Conservation (phyloP, 2,888 invertebrate species). For the Apodemia hepburni region DNA sequence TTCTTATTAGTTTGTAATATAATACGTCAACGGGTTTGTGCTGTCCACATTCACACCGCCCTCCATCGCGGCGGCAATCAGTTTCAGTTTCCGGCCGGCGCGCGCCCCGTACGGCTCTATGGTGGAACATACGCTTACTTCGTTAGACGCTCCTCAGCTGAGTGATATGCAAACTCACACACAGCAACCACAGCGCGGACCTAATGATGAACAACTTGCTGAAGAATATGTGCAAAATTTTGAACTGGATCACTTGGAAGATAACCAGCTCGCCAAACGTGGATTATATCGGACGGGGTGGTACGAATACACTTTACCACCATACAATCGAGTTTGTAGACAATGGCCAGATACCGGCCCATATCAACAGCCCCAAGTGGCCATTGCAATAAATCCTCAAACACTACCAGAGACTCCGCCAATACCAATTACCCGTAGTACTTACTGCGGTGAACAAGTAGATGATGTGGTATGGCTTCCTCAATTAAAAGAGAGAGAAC, state of each 20-base stretch:
- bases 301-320: conserved; percentile 68
- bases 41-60: conserved; percentile 42
- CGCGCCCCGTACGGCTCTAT: conserved; percentile 78
- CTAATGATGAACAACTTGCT: conserved; percentile 84
- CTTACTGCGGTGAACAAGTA: conserved; percentile 77
- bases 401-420: conserved; percentile 93
- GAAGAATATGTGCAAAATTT: conserved; percentile 96
- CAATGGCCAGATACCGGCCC: conserved; percentile 84
- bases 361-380: conserved; percentile 81
- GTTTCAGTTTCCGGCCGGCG: conserved; percentile 68
- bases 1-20: conserved; percentile 14
- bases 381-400: conserved; percentile 85
- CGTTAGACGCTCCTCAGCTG: conserved; percentile 72
- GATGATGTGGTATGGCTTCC: conserved; percentile 91
- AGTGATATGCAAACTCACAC: conserved; percentile 79
- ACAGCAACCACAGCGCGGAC: conserved; percentile 64
- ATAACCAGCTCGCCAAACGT: conserved; percentile 86
- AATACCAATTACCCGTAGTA: conserved; percentile 76
- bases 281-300: conserved; percentile 81
- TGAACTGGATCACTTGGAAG: conserved; percentile 92
- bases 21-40: conserved; percentile 12
- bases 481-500: conserved; percentile 83
- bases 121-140: conserved; percentile 76
- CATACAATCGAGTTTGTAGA: conserved; percentile 70
- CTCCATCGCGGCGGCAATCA: conserved; percentile 63